Base-by-base conservation (phyloP, 2,113 vertebrate species). In the Isurus oxyrinchus region DNA sequence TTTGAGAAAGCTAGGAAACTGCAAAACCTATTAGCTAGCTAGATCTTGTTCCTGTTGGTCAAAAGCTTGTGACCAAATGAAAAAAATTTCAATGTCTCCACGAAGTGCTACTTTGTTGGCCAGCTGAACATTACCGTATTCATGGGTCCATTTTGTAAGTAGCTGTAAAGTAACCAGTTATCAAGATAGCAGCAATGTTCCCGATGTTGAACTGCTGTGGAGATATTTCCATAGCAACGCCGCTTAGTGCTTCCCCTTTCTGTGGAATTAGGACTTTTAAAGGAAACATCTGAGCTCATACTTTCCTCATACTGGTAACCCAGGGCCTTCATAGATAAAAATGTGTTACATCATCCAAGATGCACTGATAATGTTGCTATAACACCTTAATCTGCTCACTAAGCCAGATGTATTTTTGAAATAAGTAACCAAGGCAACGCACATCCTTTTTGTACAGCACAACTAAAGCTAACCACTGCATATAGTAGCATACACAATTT, bases 371-470 rank as follows among this genome's bases (percentile, higher is more conserved):
- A 95, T 95, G 63, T 72, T 55, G 66, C 23, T 14, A 72, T 76
- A 55, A 69, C 44, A 72, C 40, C 23, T 53, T 27, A 72, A 59
- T 72, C 94, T 95, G 94, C 49, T 72, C 94, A 72, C 44, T 53
- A 69, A 72, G 66, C 63, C 67, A 55, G 67, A 53, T 72, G 0
- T 76, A 53, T 49, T 72, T 49, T 95, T 69, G 49, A 72, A 72
- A 72, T 31, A 95, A 72, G 94, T 76, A 95, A 76, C 94, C 67
- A 95, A 55, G 94, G 94, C 40, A 95, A 95, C 94, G n/a, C 66
- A 95, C 67, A 95, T 95, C 67, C 94, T 76, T 69, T 76, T 76
- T 53, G 67, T 76, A 44, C 49, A 55, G 67, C 23, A 59, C 49
- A 35, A 72, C 4, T 72, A 95, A 49, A 72, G 94, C 66, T 72